Percentiles rank a stretch among this genome's conserved stretches.
Conservation (phyloP, 2,888 invertebrate genomes). For the Lithophane leautieri region DNA sequence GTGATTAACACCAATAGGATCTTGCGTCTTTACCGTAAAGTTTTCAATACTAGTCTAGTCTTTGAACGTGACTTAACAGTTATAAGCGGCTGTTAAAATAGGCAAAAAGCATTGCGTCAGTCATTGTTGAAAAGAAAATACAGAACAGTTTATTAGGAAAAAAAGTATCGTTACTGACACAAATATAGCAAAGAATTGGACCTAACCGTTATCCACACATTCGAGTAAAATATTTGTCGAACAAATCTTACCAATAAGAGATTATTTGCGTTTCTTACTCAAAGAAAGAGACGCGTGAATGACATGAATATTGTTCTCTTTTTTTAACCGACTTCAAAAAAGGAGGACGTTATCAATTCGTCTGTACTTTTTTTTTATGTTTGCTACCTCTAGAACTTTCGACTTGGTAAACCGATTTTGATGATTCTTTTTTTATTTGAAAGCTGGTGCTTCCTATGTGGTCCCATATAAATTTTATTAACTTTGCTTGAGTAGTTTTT, state of each 20-base stretch:
- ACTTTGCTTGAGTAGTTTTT: too few relatives aligned
- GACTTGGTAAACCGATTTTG: too few relatives aligned
- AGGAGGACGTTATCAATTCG: too few relatives aligned
- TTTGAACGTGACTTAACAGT: neutral
- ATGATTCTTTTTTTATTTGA: too few relatives aligned
- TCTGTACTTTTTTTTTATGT: too few relatives aligned
- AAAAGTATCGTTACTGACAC: neutral
- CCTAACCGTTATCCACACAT: slow-evolving; percentile 25
- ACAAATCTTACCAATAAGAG: slow-evolving; percentile 9
- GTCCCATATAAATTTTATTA: too few relatives aligned
- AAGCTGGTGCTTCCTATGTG: too few relatives aligned
- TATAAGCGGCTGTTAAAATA: neutral
- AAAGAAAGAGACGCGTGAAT: slow-evolving; percentile 15
- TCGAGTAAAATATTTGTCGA: slow-evolving; percentile 27
- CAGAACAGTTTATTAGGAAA: slow-evolving; percentile 15
- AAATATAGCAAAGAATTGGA: slow-evolving; percentile 19
- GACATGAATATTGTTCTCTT: slow-evolving; percentile 33
- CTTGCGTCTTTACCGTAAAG: slow-evolving; percentile 23
- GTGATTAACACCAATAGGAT: slow-evolving; percentile 42
- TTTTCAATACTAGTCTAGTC: slow-evolving; percentile 6
- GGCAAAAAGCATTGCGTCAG: slow-evolving; percentile 29
- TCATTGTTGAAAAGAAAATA: slow-evolving; percentile 11
- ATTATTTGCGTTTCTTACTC: slow-evolving; percentile 25
- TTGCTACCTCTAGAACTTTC: too few relatives aligned
- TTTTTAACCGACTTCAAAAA: too few relatives aligned